phyloP scores from a whole-genome alignment of 2,888 invertebrate species.

The Calephelis perditalis region DNA sequence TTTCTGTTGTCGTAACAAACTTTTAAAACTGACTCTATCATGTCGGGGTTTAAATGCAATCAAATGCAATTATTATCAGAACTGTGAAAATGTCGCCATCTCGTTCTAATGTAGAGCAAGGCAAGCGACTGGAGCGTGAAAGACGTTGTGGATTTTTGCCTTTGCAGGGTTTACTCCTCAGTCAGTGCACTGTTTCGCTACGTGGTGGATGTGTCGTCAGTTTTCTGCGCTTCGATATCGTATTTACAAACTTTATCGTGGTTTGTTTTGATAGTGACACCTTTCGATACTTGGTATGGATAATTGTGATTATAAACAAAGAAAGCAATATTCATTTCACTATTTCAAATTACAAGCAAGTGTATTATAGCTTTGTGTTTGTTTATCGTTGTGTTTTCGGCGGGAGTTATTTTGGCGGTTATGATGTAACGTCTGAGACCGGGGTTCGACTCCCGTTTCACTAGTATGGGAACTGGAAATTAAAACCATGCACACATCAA shows the following conservation, averaged over 20 bases:
- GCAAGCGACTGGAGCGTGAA: constrained; percentile 40
- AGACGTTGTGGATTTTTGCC: constrained; percentile 37
- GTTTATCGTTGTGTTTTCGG: constrained; percentile 57
- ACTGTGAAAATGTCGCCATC: constrained; percentile 37
- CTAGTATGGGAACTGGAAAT: constrained; percentile 43
- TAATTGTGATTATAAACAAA: constrained; percentile 27
- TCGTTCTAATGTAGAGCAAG: constrained; percentile 37
- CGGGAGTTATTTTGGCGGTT: constrained; percentile 64
- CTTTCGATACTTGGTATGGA: constrained; percentile 31
- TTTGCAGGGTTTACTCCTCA: constrained; percentile 27
- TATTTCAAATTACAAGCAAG: constrained; percentile 42
- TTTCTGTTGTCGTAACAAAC: constrained; percentile 26
- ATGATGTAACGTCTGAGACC: constrained; percentile 63
- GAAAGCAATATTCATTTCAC: constrained; percentile 28
- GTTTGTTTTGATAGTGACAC: constrained; percentile 55
- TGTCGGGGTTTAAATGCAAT: constrained; percentile 47
- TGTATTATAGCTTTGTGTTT: constrained; percentile 62
- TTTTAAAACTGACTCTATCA: constrained; percentile 49
- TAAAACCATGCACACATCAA: constrained; percentile 68
- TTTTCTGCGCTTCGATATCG: constrained; percentile 43
- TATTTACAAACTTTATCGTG: constrained; percentile 71
- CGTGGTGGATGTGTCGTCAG: constrained; percentile 37
- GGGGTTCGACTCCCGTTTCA: constrained; percentile 56
- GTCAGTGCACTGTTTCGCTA: constrained; percentile 51
- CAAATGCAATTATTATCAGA: constrained; percentile 44